Evolutionary conservation across 2,113 vertebrate genomes (phyloP), one percentile per base, ranked within the genome.

Genomic region (Hiodon tergisus): DNA sequence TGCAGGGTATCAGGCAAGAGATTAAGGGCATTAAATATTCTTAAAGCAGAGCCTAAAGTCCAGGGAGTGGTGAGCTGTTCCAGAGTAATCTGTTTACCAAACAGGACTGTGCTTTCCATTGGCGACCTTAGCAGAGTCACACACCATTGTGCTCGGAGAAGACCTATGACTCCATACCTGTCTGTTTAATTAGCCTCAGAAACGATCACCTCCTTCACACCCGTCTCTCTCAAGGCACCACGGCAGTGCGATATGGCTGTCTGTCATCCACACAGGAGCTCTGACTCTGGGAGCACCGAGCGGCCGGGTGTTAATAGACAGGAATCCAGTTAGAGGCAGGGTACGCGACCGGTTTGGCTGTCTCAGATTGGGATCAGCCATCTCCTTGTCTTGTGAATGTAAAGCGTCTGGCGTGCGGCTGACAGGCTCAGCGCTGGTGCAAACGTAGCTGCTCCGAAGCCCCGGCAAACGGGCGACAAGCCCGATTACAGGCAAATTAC

Each of bases 81-180:
- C 67, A 76, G 60, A 50, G 62, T 73, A 78, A 75, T 81, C 79
- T 81, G 81, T 76, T 83, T 79, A 81, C 71, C 72, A 74, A 83
- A 74, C 78, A 74, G 50, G 72, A 16, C 54, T 48, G 8, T 9
- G 69, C 46, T 50, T 69, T 75, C 55, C 13, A 16, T 72, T 46
- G 58, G 67, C 10, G 51, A 66, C 52, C 47, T 31, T 48, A 73
- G 8, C 50, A 17, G n/a, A 48, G 17, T 16, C 59, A 51, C 50
- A 16, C 60, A 48, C 11, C 58, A 10, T 10, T 16, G 17, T 46
- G 10, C 68, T 14, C 67, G 6, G 46, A 3, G 10, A 8, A 4
- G 67, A 47, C 8, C 59, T 14, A 13, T 13, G 59, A 60, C 54
- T 7, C 10, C 5, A 10, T 57, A 14, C 59, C 11, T 14, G 9